phyloP scores from a whole-genome alignment of 2,888 invertebrate species.

The Acanthosoma haemorrhoidale region DNA sequence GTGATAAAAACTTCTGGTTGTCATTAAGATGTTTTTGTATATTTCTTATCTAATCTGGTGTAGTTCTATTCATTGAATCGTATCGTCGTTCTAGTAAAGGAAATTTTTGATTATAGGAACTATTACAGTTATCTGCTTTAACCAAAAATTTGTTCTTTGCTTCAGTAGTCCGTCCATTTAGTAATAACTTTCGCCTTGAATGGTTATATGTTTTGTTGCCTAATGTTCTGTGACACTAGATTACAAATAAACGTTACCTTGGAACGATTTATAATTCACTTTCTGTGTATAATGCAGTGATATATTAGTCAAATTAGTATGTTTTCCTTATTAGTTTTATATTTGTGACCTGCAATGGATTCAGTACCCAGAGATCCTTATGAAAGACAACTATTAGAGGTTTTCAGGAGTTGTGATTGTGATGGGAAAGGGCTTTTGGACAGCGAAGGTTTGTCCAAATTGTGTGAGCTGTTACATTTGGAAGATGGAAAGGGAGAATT shows the following conservation, averaged over 20 bases:
- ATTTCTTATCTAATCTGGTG: neutral
- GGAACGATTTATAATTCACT: neutral
- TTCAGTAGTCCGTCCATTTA: constrained; percentile 19
- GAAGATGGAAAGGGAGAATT: constrained; percentile 64
- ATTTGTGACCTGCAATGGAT: constrained; percentile 30
- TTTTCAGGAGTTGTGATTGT: constrained; percentile 72
- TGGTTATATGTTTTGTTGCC: constrained; percentile 20
- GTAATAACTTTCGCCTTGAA: constrained; percentile 29
- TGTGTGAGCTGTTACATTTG: constrained; percentile 72
- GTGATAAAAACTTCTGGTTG: constrained; percentile 7
- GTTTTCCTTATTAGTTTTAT: neutral
- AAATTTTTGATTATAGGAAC: too few species aligned
- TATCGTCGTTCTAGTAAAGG: too few species aligned
- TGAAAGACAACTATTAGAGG: constrained; percentile 72
- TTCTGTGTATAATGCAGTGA: too few species aligned
- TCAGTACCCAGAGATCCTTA: constrained; percentile 47
- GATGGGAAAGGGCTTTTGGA: constrained; percentile 64
- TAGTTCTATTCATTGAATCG: too few species aligned
- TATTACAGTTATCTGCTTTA: too few species aligned
- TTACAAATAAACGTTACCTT: neutral
- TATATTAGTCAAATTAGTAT: neutral
- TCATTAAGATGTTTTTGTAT: neutral
- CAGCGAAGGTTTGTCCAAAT: constrained; percentile 58
- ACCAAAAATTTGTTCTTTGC: neutral
- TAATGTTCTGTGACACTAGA: constrained; percentile 7